Conservation (phyloP, 1,140 invertebrate genomes). For the Nasonia vitripennis region DNA sequence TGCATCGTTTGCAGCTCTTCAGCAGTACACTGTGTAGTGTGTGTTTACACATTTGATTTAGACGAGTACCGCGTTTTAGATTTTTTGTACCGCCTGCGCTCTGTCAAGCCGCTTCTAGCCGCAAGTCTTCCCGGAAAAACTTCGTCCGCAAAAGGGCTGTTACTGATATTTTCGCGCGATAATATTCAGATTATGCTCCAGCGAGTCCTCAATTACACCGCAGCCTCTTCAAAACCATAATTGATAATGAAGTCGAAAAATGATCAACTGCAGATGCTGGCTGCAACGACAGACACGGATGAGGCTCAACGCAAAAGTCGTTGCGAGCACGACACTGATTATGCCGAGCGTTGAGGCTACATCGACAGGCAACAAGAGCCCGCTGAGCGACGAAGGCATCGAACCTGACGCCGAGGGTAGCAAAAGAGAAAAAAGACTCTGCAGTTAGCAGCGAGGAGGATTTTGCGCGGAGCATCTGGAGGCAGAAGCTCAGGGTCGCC, state of each 20-base stretch:
- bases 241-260: constrained; percentile 10
- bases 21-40: neutral
- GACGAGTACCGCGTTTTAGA: too few species aligned
- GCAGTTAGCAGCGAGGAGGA: constrained; percentile 65
- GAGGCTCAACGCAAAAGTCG: constrained; percentile 58
- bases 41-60: neutral
- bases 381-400: constrained; percentile 69
- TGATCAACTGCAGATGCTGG: neutral
- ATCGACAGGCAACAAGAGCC: constrained; percentile 59
- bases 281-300: neutral
- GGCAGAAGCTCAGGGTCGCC: constrained; percentile 64
- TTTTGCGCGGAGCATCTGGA: constrained; percentile 48
- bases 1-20: neutral
- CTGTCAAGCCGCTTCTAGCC: too few species aligned
- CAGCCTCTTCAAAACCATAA: too few species aligned
- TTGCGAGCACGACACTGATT: constrained; percentile 53
- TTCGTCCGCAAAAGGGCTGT: too few species aligned
- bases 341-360: neutral
- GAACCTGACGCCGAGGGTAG: constrained; percentile 62
- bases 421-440: constrained; percentile 58
- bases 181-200: neutral
- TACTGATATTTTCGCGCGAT: too few species aligned
- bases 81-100: neutral
- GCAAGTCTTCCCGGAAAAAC: too few species aligned
- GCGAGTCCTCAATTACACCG: neutral